These are phyloP conservation scores for Ciona savignyi DNA, from an alignment of 23 tunicate species.

Conservation along the genomic window DNA sequence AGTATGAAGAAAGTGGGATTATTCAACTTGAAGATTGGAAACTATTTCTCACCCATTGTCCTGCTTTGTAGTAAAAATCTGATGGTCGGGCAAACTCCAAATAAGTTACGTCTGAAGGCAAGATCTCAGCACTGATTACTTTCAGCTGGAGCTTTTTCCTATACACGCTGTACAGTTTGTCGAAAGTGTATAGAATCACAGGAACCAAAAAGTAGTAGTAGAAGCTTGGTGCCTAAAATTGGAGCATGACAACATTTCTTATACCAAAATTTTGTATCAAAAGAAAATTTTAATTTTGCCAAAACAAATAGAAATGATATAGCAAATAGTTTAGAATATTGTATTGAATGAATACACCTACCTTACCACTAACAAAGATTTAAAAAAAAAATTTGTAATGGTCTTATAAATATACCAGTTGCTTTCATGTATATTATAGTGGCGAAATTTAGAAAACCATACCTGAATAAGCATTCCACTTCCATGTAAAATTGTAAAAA, in stretches of 20 bases:
- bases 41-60: constrained; percentile 96
- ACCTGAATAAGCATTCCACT: constrained; percentile 80
- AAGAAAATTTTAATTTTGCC: no score
- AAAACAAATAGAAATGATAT: no score
- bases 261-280: not conserved
- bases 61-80: constrained; percentile 69
- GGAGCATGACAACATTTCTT: not conserved
- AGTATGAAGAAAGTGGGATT: no score
- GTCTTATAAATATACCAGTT: no score
- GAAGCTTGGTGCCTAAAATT: constrained; percentile 45
- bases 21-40: no score
- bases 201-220: constrained; percentile 64
- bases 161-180: constrained; percentile 58
- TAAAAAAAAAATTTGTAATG: no score
- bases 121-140: constrained; percentile 51
- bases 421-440: no score
- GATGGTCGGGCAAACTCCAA: constrained; percentile 47
- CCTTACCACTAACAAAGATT: no score
- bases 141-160: constrained; percentile 21
- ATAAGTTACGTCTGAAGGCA: constrained; percentile 65
- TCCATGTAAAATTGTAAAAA: constrained; percentile 64
- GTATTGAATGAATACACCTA: no score
- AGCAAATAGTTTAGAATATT: no score
- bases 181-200: constrained; percentile 39
- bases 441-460: no score